Evolutionary conservation across 1,140 invertebrate species (phyloP).

Genomic region (Megalopta genalis): DNA sequence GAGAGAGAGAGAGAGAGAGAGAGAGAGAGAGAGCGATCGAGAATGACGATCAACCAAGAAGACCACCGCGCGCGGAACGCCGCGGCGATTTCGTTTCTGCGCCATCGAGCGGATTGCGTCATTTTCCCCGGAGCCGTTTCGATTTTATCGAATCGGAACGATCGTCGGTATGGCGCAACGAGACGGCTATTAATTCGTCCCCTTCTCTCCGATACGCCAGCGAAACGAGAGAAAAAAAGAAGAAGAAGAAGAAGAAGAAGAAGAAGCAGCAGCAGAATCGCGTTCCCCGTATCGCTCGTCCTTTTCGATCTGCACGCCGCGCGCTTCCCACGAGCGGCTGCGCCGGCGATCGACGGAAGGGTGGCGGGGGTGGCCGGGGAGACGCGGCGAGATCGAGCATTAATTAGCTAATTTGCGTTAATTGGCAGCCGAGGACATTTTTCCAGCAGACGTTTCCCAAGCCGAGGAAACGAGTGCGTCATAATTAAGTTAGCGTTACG

Average conservation of each 20-base stretch:
- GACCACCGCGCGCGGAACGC: too few relatives aligned
- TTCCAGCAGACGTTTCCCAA: slow-evolving; percentile 75
- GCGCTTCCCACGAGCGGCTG: slow-evolving; percentile 25
- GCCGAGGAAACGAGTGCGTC: slow-evolving; percentile 78
- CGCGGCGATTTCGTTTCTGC: not conserved
- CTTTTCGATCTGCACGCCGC: not conserved
- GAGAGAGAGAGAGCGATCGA: too few relatives aligned
- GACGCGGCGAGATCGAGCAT: slow-evolving; percentile 67
- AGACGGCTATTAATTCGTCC: slow-evolving; percentile 33
- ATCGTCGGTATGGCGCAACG: slow-evolving; percentile 37
- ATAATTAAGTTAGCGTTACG: slow-evolving; percentile 79
- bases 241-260: too few relatives aligned
- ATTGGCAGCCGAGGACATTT: slow-evolving; percentile 78
- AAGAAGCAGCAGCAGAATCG: not conserved
- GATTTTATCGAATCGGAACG: slow-evolving; percentile 49
- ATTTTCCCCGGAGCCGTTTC: not conserved
- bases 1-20: too few relatives aligned
- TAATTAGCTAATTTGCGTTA: slow-evolving; percentile 80
- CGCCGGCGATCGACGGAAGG: slow-evolving; percentile 1
- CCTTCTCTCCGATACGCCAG: slow-evolving; percentile 25
- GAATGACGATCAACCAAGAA: too few relatives aligned
- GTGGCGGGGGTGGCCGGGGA: not conserved
- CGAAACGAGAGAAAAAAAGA: not conserved
- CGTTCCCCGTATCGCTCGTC: slow-evolving; percentile 12
- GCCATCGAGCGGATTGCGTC: slow-evolving; percentile 1